These are phyloP conservation scores for Dorcus hopei DNA, from an alignment of 2,888 invertebrate species.

Conservation along the genomic window DNA sequence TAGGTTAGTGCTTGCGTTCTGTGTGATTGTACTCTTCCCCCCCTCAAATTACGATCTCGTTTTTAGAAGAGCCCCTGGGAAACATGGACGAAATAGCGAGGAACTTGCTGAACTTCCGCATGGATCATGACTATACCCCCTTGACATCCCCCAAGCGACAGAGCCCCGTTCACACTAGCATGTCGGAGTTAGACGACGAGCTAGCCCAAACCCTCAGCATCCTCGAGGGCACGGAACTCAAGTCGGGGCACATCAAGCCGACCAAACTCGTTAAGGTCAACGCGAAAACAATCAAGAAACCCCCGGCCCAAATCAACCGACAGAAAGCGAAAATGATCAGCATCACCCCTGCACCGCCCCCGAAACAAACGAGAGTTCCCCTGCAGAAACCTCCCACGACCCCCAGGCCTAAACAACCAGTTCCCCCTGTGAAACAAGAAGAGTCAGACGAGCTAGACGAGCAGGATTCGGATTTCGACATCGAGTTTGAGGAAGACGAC, in stretches of 20 bases:
- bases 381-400: conserved; percentile 1
- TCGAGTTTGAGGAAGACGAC: conserved; percentile 43
- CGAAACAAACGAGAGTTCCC: conserved; percentile 16
- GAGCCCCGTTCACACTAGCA: conserved; percentile 28
- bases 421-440: conserved; percentile 22
- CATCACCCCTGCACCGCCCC: conserved; percentile 17
- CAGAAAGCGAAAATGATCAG: conserved; percentile 28
- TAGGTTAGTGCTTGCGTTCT: conserved; percentile 22
- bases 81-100: conserved; percentile 51
- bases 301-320: conserved; percentile 10
- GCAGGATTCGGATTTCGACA: conserved; percentile 52
- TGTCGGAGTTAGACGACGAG: conserved; percentile 39
- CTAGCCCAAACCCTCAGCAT: conserved; percentile 46
- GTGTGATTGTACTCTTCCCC: too few relatives aligned
- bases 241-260: conserved; percentile 6
- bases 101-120: conserved; percentile 58
- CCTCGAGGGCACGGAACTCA: conserved; percentile 34
- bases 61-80: conserved; percentile 40
- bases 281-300: conserved; percentile 20
- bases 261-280: conserved; percentile 20
- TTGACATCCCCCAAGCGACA: conserved; percentile 63
- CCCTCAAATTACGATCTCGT: too few relatives aligned
- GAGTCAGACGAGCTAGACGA: conserved; percentile 55
- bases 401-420: conserved; percentile 21
- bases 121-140: conserved; percentile 81